These are phyloP conservation scores for Junonia oenone DNA, from an alignment of 2,888 invertebrate species.

Conservation along the genomic window DNA sequence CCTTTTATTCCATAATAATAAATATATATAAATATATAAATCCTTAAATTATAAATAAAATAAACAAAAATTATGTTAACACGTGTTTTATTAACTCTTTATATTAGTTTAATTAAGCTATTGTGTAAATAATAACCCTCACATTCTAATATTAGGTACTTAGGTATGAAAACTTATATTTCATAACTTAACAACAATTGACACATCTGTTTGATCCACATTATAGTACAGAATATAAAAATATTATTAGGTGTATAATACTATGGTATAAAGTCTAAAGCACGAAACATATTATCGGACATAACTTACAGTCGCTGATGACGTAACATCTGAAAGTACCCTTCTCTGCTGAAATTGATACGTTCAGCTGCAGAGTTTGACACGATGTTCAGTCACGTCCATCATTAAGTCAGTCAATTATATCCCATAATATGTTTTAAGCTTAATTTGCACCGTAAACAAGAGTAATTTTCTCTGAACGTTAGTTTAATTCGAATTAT, in stretches of 20 bases:
- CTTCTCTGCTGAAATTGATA: too few species aligned
- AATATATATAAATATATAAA: too few species aligned
- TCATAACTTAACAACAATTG: slow-evolving; percentile 21
- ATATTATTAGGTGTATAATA: slow-evolving; percentile 5
- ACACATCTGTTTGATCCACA: slow-evolving; percentile 12
- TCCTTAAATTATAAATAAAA: slow-evolving; percentile 7
- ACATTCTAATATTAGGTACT: slow-evolving; percentile 38
- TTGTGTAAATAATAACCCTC: slow-evolving; percentile 40
- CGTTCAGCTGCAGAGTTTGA: too few species aligned
- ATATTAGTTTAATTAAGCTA: slow-evolving; percentile 59
- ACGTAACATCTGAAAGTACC: too few species aligned
- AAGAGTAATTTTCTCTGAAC: too few species aligned
- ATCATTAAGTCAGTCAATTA: too few species aligned
- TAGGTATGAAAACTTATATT: slow-evolving; percentile 23
- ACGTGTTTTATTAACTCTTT: slow-evolving; percentile 67
- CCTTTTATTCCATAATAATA: too few species aligned
- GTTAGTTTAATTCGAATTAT: not conserved
- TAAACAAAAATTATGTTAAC: slow-evolving; percentile 47
- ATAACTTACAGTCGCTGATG: too few species aligned
- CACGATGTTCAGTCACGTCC: too few species aligned
- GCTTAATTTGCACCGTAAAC: slow-evolving; percentile 7
- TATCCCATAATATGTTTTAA: too few species aligned
- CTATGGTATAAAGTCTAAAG: not conserved
- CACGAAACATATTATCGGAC: not conserved
- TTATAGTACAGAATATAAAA: slow-evolving; percentile 10